A percentile compares a stretch with the other conserved stretches of the same genome.
phyloP scores from a whole-genome alignment of 2,113 vertebrate genomes.

The Psilopogon haemacephalus region DNA sequence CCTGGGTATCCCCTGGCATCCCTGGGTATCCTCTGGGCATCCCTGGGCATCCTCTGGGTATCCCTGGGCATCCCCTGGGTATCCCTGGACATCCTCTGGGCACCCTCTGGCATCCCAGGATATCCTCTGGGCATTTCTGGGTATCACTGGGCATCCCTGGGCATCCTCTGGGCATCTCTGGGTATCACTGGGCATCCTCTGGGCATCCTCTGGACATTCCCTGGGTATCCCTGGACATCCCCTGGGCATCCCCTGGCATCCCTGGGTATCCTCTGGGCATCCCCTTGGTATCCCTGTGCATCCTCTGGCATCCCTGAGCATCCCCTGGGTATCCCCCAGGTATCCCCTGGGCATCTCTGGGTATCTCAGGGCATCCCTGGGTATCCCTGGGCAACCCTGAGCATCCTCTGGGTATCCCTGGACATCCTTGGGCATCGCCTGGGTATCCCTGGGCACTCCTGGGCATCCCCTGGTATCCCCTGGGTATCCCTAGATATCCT shows the following conservation, averaged over 20 bases:
- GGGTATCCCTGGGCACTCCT: fast-evolving
- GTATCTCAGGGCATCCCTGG: fast-evolving
- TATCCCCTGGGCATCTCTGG: fast-evolving
- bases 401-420: fast-evolving
- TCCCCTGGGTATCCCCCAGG: fast-evolving
- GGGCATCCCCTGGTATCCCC: fast-evolving
- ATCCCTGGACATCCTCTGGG: too few relatives aligned
- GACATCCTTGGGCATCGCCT: background rate
- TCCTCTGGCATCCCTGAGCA: background rate
- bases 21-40: fast-evolving
- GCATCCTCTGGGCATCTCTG: too few relatives aligned
- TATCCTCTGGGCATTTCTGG: fast-evolving
- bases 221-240: fast-evolving
- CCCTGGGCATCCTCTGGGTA: background rate
- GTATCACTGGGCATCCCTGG: background rate
- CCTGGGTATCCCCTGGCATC: fast-evolving
- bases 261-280: fast-evolving
- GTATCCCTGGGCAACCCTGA: background rate
- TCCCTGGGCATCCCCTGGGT: fast-evolving
- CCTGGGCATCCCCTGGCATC: background rate
- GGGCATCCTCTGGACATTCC: fast-evolving
- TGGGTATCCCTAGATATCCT: fast-evolving
- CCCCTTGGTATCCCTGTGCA: fast-evolving
- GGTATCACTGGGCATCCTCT: too few relatives aligned
- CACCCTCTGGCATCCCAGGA: background rate